Evolutionary conservation across 2,113 vertebrate genomes (phyloP).

Genomic region (Marcusenius ussheri): DNA sequence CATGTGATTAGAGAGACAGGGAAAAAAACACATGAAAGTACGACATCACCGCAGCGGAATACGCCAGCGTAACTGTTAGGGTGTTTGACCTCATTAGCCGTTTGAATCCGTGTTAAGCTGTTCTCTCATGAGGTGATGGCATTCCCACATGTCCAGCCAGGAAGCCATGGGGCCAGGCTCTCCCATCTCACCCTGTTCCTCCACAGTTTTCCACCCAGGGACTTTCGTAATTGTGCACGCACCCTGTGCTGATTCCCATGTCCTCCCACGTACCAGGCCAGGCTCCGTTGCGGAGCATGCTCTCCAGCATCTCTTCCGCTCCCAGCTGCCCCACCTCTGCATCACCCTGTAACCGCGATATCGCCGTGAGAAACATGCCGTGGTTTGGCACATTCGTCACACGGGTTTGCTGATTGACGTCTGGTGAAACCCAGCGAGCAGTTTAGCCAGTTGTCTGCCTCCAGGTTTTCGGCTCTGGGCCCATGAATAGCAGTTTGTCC

Average conservation of each 20-base stretch:
- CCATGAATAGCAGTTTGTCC: neutral
- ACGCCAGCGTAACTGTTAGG: conserved; percentile 33
- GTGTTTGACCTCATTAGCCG: conserved; percentile 47
- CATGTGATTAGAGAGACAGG: conserved; percentile 4
- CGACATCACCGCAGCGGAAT: conserved; percentile 37
- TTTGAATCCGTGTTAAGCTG: conserved; percentile 17
- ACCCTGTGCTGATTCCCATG: neutral
- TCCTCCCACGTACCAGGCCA: neutral
- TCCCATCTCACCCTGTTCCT: neutral
- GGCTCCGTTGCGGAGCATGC: neutral
- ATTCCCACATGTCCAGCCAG: conserved; percentile 16
- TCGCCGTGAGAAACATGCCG: neutral
- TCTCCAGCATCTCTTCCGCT: neutral
- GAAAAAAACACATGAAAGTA: conserved; percentile 37
- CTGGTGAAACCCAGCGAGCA: neutral
- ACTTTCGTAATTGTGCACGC: neutral
- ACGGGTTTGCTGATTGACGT: neutral
- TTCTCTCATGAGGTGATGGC: conserved; percentile 21
- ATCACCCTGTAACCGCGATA: neutral
- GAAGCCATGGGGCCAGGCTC: conserved; percentile 2
- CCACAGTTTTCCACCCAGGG: neutral
- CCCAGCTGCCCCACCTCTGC: neutral
- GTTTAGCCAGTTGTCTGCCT: neutral
- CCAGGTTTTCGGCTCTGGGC: neutral
- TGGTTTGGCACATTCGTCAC: neutral